Evolutionary conservation across 2,113 vertebrate species (phyloP).

Genomic region (Chunga burmeisteri): DNA sequence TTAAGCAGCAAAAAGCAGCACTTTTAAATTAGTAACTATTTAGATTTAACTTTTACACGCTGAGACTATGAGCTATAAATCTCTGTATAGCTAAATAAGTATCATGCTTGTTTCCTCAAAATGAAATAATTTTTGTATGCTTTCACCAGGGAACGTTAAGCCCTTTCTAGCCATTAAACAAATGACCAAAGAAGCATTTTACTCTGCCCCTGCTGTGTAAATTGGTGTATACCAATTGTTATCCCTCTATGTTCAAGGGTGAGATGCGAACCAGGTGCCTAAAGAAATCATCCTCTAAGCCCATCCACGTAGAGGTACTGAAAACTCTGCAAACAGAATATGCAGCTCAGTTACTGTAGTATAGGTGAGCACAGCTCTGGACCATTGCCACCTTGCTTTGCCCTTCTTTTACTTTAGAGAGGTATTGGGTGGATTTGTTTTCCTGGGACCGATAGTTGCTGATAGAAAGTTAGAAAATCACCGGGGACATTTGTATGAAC

Average conservation of each 20-base stretch:
- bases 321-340: background rate
- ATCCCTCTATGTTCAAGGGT: background rate
- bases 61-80: background rate
- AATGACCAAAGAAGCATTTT: background rate
- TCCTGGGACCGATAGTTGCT: background rate
- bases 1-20: conserved; percentile 10
- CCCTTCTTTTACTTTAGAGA: background rate
- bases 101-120: background rate
- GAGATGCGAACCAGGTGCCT: background rate
- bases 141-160: background rate
- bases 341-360: background rate
- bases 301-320: background rate
- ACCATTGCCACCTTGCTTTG: background rate
- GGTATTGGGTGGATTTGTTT: background rate
- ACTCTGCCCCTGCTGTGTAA: background rate
- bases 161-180: background rate
- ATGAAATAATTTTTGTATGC: background rate
- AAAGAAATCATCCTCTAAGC: background rate
- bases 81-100: background rate
- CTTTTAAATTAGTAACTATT: conserved; percentile 16
- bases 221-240: background rate
- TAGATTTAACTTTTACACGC: background rate
- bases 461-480: background rate
- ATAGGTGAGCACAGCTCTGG: background rate
- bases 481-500: background rate